A percentile compares a stretch with the other conserved stretches of the same genome.
phyloP scores from a whole-genome alignment of 2,113 vertebrate species.

The Hylia prasina region DNA sequence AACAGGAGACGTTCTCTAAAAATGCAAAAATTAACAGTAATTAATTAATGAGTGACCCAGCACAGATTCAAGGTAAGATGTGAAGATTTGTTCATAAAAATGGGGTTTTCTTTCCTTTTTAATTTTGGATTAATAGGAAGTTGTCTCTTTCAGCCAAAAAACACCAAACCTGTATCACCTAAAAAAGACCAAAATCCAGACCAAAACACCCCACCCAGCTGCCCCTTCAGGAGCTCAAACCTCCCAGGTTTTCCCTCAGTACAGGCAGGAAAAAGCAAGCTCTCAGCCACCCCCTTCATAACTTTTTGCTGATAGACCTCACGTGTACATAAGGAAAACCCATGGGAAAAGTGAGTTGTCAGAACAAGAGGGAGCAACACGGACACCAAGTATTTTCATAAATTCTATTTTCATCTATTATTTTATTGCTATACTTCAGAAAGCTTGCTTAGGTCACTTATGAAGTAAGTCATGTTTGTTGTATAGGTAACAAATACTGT shows the following conservation, averaged over 20 bases:
- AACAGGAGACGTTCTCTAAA: background rate
- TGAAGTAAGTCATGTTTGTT: background rate
- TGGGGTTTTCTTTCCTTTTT: background rate
- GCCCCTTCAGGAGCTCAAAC: background rate
- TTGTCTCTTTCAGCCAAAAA: background rate
- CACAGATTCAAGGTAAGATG: background rate
- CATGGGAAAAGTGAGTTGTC: background rate
- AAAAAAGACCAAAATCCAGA: background rate
- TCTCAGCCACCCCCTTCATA: background rate
- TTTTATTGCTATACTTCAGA: background rate
- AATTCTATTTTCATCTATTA: background rate
- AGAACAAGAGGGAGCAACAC: background rate
- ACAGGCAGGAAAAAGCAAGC: background rate
- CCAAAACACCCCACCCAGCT: background rate
- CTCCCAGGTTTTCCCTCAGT: background rate
- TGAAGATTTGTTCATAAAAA: background rate
- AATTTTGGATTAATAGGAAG: background rate
- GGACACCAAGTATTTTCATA: rapidly evolving
- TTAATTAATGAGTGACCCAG: background rate
- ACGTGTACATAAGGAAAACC: background rate
- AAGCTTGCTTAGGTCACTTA: background rate
- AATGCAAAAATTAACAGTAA: background rate
- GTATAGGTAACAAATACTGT: background rate
- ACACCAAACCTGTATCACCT: rapidly evolving
- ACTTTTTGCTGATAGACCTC: background rate